These are phyloP conservation scores for Leptinotarsa haldemani DNA, from an alignment of 2,888 invertebrate genomes.

Conservation along the genomic window DNA sequence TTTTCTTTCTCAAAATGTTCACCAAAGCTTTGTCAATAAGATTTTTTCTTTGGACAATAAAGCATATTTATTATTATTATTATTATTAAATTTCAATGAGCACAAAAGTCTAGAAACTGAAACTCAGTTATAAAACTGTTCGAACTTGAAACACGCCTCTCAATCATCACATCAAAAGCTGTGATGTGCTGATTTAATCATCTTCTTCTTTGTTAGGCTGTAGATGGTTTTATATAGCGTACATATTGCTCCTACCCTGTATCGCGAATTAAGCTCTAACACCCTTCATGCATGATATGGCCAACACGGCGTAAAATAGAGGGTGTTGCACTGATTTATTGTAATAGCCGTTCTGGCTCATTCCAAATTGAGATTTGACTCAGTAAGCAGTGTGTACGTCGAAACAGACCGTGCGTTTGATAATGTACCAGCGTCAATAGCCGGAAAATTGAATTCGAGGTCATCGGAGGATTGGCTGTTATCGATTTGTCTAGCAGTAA, in stretches of 20 bases:
- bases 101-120: too few relatives aligned
- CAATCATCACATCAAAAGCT: too few relatives aligned
- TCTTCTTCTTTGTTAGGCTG: too few relatives aligned
- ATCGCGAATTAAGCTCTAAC: neutral
- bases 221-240: too few relatives aligned
- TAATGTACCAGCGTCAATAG: constrained; percentile 61
- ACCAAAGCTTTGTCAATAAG: too few relatives aligned
- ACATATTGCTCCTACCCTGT: neutral
- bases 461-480: constrained; percentile 12
- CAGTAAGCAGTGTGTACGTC: constrained; percentile 58
- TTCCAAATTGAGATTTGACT: constrained; percentile 67
- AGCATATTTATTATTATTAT: too few relatives aligned
- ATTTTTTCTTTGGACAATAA: too few relatives aligned
- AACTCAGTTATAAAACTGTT: too few relatives aligned
- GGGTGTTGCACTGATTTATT: constrained; percentile 64
- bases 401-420: constrained; percentile 29
- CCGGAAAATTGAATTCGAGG: constrained; percentile 66
- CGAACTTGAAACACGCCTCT: too few relatives aligned
- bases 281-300: neutral
- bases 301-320: constrained; percentile 24
- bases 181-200: too few relatives aligned
- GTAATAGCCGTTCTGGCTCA: constrained; percentile 65
- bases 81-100: too few relatives aligned
- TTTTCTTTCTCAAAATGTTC: too few relatives aligned
- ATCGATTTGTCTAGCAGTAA: neutral